Percentiles rank a stretch among this genome's conserved stretches.
phyloP scores from a whole-genome alignment of 2,113 vertebrate species.

The Pardalotus punctatus region DNA sequence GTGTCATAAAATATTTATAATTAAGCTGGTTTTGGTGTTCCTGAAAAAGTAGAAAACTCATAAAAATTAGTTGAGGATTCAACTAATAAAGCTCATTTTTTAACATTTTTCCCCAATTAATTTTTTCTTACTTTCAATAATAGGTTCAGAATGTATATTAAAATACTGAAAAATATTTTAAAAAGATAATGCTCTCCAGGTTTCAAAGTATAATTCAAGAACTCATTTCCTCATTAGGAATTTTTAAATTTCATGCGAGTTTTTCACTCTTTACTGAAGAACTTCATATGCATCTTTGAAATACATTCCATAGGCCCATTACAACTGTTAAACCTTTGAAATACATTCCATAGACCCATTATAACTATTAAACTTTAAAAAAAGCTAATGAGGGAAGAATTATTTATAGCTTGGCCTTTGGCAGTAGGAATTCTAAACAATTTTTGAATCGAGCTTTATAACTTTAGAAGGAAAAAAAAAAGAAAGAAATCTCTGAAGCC shows the following conservation, averaged over 20 bases:
- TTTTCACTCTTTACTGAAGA: constrained; percentile 39
- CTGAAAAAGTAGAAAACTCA: neutral
- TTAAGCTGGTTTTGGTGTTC: neutral
- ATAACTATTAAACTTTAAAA: constrained; percentile 51
- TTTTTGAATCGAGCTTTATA: constrained; percentile 57
- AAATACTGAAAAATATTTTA: neutral
- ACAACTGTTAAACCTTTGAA: constrained; percentile 61
- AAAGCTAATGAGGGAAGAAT: constrained; percentile 58
- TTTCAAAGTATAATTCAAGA: neutral
- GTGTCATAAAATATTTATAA: neutral
- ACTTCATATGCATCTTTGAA: constrained; percentile 40
- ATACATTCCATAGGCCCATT: constrained; percentile 44
- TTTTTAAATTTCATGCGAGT: neutral
- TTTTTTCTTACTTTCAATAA: neutral
- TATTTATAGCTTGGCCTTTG: constrained; percentile 74
- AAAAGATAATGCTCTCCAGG: neutral
- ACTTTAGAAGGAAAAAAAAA: neutral
- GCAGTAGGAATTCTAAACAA: constrained; percentile 61
- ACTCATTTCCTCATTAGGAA: constrained; percentile 11
- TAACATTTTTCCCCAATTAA: neutral
- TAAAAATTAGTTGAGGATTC: neutral
- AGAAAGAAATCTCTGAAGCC: constrained; percentile 1
- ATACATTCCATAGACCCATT: constrained; percentile 45
- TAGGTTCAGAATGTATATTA: neutral
- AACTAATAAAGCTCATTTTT: neutral